Conservation (phyloP, 1,140 invertebrate genomes). For the Cotesia glomerata region DNA sequence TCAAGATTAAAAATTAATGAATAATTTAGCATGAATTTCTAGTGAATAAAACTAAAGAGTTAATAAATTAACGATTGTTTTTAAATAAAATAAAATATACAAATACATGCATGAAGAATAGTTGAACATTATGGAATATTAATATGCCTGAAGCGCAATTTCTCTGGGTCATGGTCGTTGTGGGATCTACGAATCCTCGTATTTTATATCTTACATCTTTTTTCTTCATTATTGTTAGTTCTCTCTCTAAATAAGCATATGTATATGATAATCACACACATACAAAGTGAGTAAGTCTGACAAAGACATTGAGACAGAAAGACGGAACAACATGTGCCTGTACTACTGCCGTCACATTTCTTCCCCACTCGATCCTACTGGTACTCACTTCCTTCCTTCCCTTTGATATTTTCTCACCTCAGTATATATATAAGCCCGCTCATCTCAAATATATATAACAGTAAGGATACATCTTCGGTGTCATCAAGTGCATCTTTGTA, state of each 20-base stretch:
- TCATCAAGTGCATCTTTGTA: neutral
- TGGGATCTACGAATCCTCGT: neutral
- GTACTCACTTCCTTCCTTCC: slow-evolving; percentile 17
- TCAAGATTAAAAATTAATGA: too few species aligned
- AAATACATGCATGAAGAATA: neutral
- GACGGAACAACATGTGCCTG: neutral
- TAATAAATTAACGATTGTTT: too few species aligned
- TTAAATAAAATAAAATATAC: neutral
- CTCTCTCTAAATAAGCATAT: neutral
- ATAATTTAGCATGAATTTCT: too few species aligned
- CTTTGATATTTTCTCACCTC: slow-evolving; percentile 22
- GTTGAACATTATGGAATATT: neutral
- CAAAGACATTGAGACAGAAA: neutral
- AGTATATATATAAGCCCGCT: slow-evolving; percentile 20
- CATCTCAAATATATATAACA: slow-evolving; percentile 24
- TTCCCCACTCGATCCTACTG: slow-evolving; percentile 6
- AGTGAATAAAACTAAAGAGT: too few species aligned
- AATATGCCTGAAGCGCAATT: slow-evolving; percentile 17
- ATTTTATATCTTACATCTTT: neutral
- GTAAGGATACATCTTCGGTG: slow-evolving; percentile 18
- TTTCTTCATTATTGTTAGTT: neutral
- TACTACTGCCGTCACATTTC: slow-evolving; percentile 1
- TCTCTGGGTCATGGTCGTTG: slow-evolving; percentile 29
- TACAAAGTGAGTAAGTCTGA: neutral
- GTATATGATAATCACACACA: too few species aligned